Conservation (phyloP, 2,888 invertebrate species). For the Lasius fuliginosus region DNA sequence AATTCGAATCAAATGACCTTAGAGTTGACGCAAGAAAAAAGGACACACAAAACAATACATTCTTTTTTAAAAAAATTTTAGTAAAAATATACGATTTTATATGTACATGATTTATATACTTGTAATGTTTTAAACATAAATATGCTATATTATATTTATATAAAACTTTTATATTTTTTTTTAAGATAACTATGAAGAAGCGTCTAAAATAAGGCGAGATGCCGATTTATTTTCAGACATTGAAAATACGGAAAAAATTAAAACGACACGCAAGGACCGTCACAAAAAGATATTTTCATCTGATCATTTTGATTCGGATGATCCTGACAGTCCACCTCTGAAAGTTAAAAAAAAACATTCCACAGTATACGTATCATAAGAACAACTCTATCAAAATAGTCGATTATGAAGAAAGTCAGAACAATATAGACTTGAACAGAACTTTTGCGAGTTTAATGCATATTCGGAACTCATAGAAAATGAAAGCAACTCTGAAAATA, state of each 20-base stretch:
- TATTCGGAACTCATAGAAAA: too few species aligned
- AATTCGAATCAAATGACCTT: neutral
- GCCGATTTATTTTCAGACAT: neutral
- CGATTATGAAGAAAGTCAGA: too few species aligned
- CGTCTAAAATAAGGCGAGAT: neutral
- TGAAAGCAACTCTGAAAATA: too few species aligned
- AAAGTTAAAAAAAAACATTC: neutral
- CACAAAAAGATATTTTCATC: neutral
- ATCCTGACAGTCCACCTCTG: neutral
- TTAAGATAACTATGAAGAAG: neutral
- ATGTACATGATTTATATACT: neutral
- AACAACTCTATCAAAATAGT: neutral
- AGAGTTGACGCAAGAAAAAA: neutral
- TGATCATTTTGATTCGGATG: neutral
- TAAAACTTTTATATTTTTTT: neutral
- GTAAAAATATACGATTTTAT: too few species aligned
- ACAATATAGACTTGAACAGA: too few species aligned
- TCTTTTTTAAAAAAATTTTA: too few species aligned
- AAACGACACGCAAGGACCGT: neutral
- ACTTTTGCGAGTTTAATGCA: too few species aligned
- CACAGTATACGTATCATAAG: neutral
- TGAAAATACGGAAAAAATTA: neutral
- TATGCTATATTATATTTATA: neutral
- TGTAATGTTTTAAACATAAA: neutral
- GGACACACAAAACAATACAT: too few species aligned